Evolutionary conservation across 2,113 vertebrate genomes (phyloP), one percentile per base, ranked within the genome.

Genomic region (Vombatus ursinus): DNA sequence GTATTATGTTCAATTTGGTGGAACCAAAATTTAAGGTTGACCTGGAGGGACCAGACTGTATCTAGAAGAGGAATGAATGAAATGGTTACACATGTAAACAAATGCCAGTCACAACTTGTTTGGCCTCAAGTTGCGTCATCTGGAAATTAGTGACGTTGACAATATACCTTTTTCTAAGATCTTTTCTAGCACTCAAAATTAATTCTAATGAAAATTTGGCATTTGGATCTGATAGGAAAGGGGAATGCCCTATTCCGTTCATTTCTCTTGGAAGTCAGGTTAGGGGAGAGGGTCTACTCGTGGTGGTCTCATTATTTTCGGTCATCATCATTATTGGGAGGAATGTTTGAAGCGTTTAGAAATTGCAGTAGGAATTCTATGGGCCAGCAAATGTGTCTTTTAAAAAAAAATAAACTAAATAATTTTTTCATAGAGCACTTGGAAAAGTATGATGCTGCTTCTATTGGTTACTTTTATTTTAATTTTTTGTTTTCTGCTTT

Each of bases 401-500:
- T 61, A 3, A 4, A 5, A 49, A 49, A 49, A 49, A 77, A 53
- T 53, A 4, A 77, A 14, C 61, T n/a, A 77, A 5, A n/a, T n/a
- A 19, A 5, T 77, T 37, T 68, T 68, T 12, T 68, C 3, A 68
- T 68, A n/a, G 12, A 77, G n/a, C n/a, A 77, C 12, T 77, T 77
- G 4, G 31, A 77, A 77, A 77, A 44, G 37, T 44, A 22, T 84
- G 37, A 44, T 84, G 37, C 37, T 84, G 16, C 68, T 84, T 22
- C 19, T 84, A 84, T 22, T 19, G 2, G 68, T 8, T 8, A 84
- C 94, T 95, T 94, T 90, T 11, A 91, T 52, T 90, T 94, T 53
- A 47, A 77, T 25, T 94, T 95, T 96, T 91, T 47, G 50, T 91
- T 96, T 92, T 31, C 7, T 1, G 50, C 28, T 25, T 49, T n/a